phyloP scores from a whole-genome alignment of 2,113 vertebrate genomes.

The Petaurus breviceps region DNA sequence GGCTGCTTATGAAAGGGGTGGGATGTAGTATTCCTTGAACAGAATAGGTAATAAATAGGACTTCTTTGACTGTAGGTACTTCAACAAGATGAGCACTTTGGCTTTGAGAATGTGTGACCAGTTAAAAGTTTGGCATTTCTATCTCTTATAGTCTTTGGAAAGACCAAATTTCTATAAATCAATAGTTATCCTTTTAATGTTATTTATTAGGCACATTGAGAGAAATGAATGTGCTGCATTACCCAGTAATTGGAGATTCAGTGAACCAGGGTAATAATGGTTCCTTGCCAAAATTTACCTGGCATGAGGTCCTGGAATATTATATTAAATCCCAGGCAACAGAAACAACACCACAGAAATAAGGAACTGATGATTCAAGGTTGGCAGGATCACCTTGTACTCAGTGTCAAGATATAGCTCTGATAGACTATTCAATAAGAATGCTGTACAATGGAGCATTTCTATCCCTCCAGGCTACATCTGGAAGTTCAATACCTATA shows the following conservation, averaged over 20 bases:
- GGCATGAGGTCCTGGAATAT: slow-evolving; percentile 48
- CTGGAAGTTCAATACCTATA: slow-evolving; percentile 16
- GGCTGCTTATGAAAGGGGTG: slow-evolving; percentile 55
- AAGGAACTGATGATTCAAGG: slow-evolving; percentile 42
- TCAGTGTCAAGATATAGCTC: slow-evolving; percentile 36
- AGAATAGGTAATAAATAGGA: slow-evolving; percentile 30
- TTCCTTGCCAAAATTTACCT: slow-evolving; percentile 58
- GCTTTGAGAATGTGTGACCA: slow-evolving; percentile 39
- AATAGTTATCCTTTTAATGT: slow-evolving; percentile 28
- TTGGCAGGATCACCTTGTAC: slow-evolving; percentile 26
- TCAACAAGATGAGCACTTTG: slow-evolving; percentile 49
- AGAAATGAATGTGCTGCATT: slow-evolving; percentile 37
- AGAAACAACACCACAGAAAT: slow-evolving; percentile 36
- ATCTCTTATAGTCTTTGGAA: slow-evolving; percentile 39
- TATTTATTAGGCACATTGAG: slow-evolving; percentile 45
- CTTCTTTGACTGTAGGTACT: slow-evolving; percentile 24
- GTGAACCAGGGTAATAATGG: slow-evolving; percentile 42
- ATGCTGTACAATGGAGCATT: slow-evolving; percentile 18
- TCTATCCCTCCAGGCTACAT: slow-evolving; percentile 4
- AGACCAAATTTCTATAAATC: slow-evolving; percentile 39
- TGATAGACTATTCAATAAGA: slow-evolving; percentile 23
- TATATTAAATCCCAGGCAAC: slow-evolving; percentile 46
- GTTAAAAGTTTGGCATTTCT: slow-evolving; percentile 47
- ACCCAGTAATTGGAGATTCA: slow-evolving; percentile 48
- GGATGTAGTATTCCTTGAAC: neutral